Percentiles rank a stretch among this genome's conserved stretches.
Conservation (phyloP, 2,797 vertebrate genomes). For the Gymnothorax javanicus region DNA sequence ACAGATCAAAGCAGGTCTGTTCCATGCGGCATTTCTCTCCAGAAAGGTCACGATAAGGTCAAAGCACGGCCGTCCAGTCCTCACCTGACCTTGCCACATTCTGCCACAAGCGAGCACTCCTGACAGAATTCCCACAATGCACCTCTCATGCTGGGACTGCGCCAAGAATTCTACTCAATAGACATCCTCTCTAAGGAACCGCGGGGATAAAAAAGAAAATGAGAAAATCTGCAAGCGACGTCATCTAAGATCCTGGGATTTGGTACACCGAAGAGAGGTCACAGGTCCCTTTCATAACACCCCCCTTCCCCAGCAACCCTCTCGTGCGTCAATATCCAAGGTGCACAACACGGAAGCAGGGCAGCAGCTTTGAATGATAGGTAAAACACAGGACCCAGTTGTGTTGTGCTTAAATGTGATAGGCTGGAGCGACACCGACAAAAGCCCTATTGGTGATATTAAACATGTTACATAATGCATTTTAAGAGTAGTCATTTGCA, state of each 20-base stretch:
- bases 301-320: neutral
- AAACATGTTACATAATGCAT: neutral
- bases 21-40: slow-evolving; percentile 13
- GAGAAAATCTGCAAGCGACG: neutral
- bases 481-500: neutral
- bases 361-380: slow-evolving; percentile 19
- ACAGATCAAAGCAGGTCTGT: neutral
- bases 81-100: neutral
- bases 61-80: neutral
- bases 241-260: neutral
- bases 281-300: neutral
- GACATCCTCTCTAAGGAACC: neutral
- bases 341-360: neutral
- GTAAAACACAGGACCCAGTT: slow-evolving; percentile 2
- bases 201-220: neutral
- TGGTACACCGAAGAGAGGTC: neutral
- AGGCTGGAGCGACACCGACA: neutral
- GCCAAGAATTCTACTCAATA: slow-evolving; percentile 1
- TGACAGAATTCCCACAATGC: neutral
- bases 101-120: neutral
- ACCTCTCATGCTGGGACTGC: neutral
- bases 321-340: neutral
- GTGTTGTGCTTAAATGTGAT: slow-evolving; percentile 2
- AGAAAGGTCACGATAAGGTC: neutral
- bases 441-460: neutral